Conservation (phyloP, 2,113 vertebrate genomes). For the Hemiprocne comata region DNA sequence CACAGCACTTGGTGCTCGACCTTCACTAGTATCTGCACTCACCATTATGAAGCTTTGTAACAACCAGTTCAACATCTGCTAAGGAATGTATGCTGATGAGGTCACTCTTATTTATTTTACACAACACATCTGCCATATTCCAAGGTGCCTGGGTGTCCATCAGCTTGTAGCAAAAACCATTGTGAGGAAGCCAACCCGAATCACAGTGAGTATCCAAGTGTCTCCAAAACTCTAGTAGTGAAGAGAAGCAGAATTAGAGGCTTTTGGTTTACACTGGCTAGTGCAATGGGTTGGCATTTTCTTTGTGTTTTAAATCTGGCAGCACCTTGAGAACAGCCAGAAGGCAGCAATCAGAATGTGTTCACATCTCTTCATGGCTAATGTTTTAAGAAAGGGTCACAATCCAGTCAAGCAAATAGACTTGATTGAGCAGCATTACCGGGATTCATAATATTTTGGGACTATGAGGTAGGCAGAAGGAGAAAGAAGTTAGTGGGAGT, state of each 20-base stretch:
- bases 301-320: background rate
- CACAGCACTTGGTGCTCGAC: background rate
- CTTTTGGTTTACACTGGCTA: background rate
- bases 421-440: background rate
- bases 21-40: background rate
- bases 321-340: background rate
- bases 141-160: slow-evolving; percentile 65
- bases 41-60: slow-evolving; percentile 83
- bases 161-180: slow-evolving; percentile 87
- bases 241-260: background rate
- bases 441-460: background rate
- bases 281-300: background rate
- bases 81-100: slow-evolving; percentile 89
- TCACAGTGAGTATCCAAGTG: slow-evolving; percentile 83
- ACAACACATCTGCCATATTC: slow-evolving; percentile 64
- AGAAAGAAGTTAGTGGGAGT: background rate
- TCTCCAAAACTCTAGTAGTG: slow-evolving; percentile 75
- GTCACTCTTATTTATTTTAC: slow-evolving; percentile 62
- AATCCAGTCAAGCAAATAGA: background rate
- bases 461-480: background rate
- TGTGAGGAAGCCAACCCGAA: slow-evolving; percentile 82
- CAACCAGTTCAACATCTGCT: slow-evolving; percentile 86
- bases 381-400: background rate
- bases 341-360: background rate
- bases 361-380: background rate